These are phyloP conservation scores for Hylaeus anthracinus DNA, from an alignment of 1,140 invertebrate species.

Conservation along the genomic window DNA sequence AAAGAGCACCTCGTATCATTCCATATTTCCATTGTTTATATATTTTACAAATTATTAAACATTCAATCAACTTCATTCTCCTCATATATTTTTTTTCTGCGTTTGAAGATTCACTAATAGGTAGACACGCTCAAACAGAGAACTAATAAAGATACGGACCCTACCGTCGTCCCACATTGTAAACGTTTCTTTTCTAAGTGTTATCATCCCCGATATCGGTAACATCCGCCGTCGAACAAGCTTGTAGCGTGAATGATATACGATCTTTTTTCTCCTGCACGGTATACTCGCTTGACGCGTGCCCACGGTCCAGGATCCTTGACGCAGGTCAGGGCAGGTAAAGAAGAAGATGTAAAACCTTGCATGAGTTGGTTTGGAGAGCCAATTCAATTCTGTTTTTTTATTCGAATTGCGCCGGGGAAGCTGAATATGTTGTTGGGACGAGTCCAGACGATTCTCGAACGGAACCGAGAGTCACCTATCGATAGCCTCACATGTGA, in stretches of 20 bases:
- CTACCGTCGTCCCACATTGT: not conserved
- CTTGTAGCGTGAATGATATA: slow-evolving; percentile 16
- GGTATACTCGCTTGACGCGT: slow-evolving; percentile 12
- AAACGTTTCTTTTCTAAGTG: not conserved
- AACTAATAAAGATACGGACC: not conserved
- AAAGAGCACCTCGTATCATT: no score
- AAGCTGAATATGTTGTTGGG: no score
- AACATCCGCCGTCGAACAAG: not conserved
- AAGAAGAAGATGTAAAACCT: not conserved
- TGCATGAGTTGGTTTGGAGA: not conserved
- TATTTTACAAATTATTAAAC: no score
- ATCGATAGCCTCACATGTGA: no score
- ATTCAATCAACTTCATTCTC: no score
- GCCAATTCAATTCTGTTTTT: not conserved
- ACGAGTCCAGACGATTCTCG: no score
- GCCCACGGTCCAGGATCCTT: slow-evolving; percentile 3
- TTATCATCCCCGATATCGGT: not conserved
- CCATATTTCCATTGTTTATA: no score
- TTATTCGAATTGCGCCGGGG: not conserved
- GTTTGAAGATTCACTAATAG: no score
- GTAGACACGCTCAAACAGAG: no score
- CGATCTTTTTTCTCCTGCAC: slow-evolving; percentile 22
- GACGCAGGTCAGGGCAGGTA: slow-evolving; percentile 9
- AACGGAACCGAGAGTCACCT: no score
- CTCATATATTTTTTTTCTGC: no score